These are phyloP conservation scores for Scelioninae gen. 2 DNA, from an alignment of 2,888 invertebrate genomes.

Conservation along the genomic window DNA sequence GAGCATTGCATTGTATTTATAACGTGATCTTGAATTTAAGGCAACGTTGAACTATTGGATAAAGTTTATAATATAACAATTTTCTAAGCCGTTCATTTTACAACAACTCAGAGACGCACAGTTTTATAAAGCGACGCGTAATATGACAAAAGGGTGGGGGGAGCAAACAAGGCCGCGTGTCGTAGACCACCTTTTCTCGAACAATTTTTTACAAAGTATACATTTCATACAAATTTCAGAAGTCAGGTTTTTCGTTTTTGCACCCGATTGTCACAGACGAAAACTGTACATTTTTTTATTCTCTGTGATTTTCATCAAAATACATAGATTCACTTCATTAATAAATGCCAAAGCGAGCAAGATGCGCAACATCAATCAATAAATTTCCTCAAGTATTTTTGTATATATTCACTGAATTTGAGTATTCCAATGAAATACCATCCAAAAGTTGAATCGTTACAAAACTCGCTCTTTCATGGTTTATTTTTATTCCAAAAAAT, in stretches of 20 bases:
- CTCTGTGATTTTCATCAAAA: slow-evolving; percentile 26
- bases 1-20: slow-evolving; percentile 54
- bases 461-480: not conserved
- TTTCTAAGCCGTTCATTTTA: slow-evolving; percentile 58
- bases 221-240: slow-evolving; percentile 22
- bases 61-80: slow-evolving; percentile 57
- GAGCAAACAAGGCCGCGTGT: slow-evolving; percentile 44
- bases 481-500: not conserved
- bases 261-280: slow-evolving; percentile 36
- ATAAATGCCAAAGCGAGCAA: slow-evolving; percentile 43
- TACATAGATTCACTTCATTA: slow-evolving; percentile 24
- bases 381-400: slow-evolving; percentile 10
- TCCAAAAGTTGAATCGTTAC: slow-evolving; percentile 1
- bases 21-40: slow-evolving; percentile 55
- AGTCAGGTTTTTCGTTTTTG: slow-evolving; percentile 48
- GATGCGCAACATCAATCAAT: slow-evolving; percentile 30
- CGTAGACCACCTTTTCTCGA: slow-evolving; percentile 54
- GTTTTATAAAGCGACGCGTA: slow-evolving; percentile 54
- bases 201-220: slow-evolving; percentile 56
- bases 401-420: not conserved
- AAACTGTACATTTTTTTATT: slow-evolving; percentile 23
- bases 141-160: slow-evolving; percentile 41
- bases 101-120: slow-evolving; percentile 55
- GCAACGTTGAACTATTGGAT: slow-evolving; percentile 58
- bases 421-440: not conserved